Conservation (phyloP, 2,797 vertebrate genomes). For the Chaenodraco wilsoni region DNA sequence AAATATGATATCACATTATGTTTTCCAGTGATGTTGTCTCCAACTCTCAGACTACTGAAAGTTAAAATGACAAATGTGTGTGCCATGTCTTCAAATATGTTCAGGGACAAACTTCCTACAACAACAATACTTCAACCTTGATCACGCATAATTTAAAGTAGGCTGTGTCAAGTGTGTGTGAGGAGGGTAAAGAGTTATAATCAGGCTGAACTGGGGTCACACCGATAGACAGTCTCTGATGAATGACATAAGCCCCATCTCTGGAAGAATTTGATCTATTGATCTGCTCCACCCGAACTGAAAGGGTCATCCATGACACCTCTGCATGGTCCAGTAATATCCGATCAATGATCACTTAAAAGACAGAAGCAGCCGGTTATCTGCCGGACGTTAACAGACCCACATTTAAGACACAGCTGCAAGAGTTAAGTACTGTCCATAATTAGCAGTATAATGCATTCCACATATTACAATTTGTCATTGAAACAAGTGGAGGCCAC, state of each 20-base stretch:
- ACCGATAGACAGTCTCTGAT: slow-evolving; percentile 53
- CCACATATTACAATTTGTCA: slow-evolving; percentile 59
- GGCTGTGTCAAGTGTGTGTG: slow-evolving; percentile 26
- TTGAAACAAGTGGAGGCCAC: slow-evolving; percentile 43
- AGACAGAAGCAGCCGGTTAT: slow-evolving; percentile 57
- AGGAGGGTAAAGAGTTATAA: slow-evolving; percentile 46
- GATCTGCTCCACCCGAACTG: slow-evolving; percentile 68
- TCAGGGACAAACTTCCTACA: slow-evolving; percentile 37
- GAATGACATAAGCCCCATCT: slow-evolving; percentile 69
- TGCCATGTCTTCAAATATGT: slow-evolving; percentile 7
- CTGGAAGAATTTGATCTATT: slow-evolving; percentile 71
- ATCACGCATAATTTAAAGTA: slow-evolving; percentile 37
- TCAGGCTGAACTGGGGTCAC: slow-evolving; percentile 57
- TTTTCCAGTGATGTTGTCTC: slow-evolving; percentile 59
- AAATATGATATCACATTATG: slow-evolving; percentile 62
- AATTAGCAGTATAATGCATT: slow-evolving; percentile 68
- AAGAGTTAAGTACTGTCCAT: slow-evolving; percentile 63
- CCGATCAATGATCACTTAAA: slow-evolving; percentile 79
- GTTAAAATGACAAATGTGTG: slow-evolving; percentile 49
- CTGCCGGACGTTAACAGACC: slow-evolving; percentile 43
- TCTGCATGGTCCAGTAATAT: slow-evolving; percentile 66
- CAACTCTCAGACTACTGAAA: slow-evolving; percentile 44
- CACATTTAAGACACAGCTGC: slow-evolving; percentile 49
- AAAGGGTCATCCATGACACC: slow-evolving; percentile 73
- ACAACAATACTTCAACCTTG: slow-evolving; percentile 46